Percentiles rank a stretch among this genome's conserved stretches.
Conservation (phyloP, 2,113 vertebrate genomes). For the Hystrix brachyura region DNA sequence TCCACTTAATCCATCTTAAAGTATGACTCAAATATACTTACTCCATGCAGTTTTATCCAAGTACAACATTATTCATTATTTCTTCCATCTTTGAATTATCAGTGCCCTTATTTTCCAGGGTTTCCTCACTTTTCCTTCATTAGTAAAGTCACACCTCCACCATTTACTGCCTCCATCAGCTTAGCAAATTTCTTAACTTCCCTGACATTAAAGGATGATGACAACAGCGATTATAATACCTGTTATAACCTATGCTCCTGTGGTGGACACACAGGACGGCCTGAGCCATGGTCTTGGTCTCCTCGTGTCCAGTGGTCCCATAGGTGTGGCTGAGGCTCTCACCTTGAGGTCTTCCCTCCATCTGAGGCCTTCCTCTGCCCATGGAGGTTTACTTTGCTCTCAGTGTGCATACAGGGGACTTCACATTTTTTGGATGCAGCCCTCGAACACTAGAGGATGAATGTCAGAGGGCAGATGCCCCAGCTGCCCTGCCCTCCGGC, state of each 20-base stretch:
- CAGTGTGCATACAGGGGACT: not conserved
- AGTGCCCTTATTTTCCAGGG: not conserved
- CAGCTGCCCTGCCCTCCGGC: not conserved
- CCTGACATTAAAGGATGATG: not conserved
- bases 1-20: not conserved
- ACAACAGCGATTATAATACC: not conserved
- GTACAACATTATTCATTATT: not conserved
- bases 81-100: not conserved
- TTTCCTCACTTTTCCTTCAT: not conserved
- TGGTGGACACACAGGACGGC: not conserved
- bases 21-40: not conserved
- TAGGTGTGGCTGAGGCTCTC: not conserved
- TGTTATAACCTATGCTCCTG: not conserved
- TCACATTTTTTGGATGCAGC: not conserved
- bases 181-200: conserved; percentile 9
- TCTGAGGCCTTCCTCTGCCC: not conserved
- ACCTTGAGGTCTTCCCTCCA: not conserved
- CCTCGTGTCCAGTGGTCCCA: not conserved
- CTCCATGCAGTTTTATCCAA: not conserved
- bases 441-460: not conserved
- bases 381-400: not conserved
- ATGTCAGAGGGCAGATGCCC: not conserved
- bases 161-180: not conserved
- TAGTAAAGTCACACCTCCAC: not conserved
- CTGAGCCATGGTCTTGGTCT: not conserved